Evolutionary conservation across 1,140 invertebrate genomes (phyloP), one percentile per base, ranked within the genome.

Genomic region (Scaptodrosophila lebanonensis): DNA sequence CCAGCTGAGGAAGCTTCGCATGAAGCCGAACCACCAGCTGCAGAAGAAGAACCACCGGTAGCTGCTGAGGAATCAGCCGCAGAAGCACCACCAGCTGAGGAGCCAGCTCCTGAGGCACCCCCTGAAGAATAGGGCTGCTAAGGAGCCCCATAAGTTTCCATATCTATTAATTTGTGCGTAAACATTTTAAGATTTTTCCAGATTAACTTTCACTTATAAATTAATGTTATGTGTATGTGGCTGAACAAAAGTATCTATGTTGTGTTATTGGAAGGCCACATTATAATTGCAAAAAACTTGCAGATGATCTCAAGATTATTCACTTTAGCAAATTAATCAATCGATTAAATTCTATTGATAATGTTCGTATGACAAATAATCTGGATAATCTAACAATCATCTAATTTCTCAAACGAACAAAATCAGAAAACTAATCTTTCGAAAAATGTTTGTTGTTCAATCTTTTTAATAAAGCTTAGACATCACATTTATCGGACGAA

Each of bases 141-240:
- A 61, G 22, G 36, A 35, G 8, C 22, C 44, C 3, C 18, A 25
- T 29, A 29, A 6, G 27, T 6, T 29, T 29, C 27, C 5, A n/a
- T 6, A 25, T 39, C 1, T 20, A 13, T 47, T 57, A 18, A 27
- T 9, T 36, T 40, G 27, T 35, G 11, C 15, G n/a, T n/a, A n/a
- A n/a, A 16, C 17, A 30, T n/a, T 27, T 47, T 47, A 30, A n/a
- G n/a, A n/a, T n/a, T n/a, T n/a, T n/a, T n/a, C 12, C 16, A 11
- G 16, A 16, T 17, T 16, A 49, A 40, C n/a, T 53, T 59, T 17
- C 25, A n/a, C 39, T 57, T 63, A 53, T 36, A 58, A 58, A 58
- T 44, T 63, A 58, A 33, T 58, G 57, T 13, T 27, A 44, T 20
- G 53, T 57, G 59, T 39, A 49, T 38, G 42, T 50, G 7, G 29